These are phyloP conservation scores for Oncorhynchus masou DNA, from an alignment of 2,113 vertebrate species.

Conservation along the genomic window DNA sequence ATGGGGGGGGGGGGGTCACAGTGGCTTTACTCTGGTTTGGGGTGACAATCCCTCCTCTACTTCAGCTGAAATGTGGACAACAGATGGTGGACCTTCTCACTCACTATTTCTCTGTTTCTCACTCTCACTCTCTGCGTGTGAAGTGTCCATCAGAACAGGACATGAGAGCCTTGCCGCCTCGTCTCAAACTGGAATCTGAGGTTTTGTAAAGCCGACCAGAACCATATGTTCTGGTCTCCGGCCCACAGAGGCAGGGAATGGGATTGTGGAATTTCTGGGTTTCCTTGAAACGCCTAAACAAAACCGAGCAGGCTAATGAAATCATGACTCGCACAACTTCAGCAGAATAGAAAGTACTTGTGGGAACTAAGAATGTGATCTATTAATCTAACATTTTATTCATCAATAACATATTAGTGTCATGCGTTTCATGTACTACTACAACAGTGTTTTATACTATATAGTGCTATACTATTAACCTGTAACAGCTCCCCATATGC, in stretches of 20 bases:
- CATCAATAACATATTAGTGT: too few species aligned
- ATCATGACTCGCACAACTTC: slow-evolving; percentile 26
- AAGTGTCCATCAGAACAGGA: slow-evolving; percentile 48
- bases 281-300: slow-evolving; percentile 41
- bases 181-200: slow-evolving; percentile 30
- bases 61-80: not conserved
- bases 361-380: slow-evolving; percentile 2
- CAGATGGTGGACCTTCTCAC: not conserved
- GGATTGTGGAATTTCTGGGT: slow-evolving; percentile 45
- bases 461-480: too few species aligned
- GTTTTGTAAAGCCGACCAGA: slow-evolving; percentile 51
- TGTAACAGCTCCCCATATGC: too few species aligned
- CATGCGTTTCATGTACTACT: too few species aligned
- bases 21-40: too few species aligned
- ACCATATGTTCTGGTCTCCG: slow-evolving; percentile 44
- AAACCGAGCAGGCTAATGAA: slow-evolving; percentile 47
- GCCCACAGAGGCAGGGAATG: not conserved
- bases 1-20: not conserved
- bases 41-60: too few species aligned
- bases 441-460: too few species aligned
- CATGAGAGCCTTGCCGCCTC: slow-evolving; percentile 7
- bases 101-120: not conserved
- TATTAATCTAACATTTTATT: too few species aligned
- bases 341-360: slow-evolving; percentile 8
- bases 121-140: slow-evolving; percentile 14